Evolutionary conservation across 2,888 invertebrate species (phyloP).

Genomic region (Spilosoma lubricipeda): DNA sequence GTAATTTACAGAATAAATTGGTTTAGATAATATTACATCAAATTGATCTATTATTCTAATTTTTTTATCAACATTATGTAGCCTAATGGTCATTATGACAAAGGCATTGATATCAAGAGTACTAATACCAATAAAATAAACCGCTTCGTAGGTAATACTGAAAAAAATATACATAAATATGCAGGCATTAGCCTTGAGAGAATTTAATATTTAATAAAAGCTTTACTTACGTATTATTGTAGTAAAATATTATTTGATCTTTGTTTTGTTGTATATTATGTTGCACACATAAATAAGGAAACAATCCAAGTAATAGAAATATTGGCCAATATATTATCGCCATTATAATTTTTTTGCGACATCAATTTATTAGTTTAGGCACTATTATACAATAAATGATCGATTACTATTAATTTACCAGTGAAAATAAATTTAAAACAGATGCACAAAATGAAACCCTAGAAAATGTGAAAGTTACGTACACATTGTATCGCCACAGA

Average conservation of each 20-base stretch:
- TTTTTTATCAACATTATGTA: background rate
- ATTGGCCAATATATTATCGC: slow-evolving; percentile 50
- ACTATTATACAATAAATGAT: background rate
- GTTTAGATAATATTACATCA: no score
- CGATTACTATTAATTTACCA: slow-evolving; percentile 4
- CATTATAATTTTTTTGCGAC: slow-evolving; percentile 50
- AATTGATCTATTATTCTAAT: background rate
- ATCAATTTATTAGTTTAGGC: slow-evolving; percentile 21
- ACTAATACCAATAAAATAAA: background rate
- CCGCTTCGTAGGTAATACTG: background rate
- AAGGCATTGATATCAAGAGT: background rate
- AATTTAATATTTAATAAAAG: background rate
- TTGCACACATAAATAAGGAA: slow-evolving; percentile 55
- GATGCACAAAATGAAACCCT: background rate
- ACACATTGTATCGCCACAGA: no score
- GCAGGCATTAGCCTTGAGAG: background rate
- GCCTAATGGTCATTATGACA: background rate
- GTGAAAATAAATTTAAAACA: background rate
- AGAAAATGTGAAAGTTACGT: background rate
- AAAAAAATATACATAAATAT: background rate
- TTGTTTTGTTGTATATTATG: slow-evolving; percentile 53
- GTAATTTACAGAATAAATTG: no score
- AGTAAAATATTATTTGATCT: slow-evolving; percentile 74
- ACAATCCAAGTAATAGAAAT: slow-evolving; percentile 53
- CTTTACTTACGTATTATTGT: slow-evolving; percentile 80